Evolutionary conservation across 2,888 invertebrate genomes (phyloP).

Genomic region (Busseola fusca): DNA sequence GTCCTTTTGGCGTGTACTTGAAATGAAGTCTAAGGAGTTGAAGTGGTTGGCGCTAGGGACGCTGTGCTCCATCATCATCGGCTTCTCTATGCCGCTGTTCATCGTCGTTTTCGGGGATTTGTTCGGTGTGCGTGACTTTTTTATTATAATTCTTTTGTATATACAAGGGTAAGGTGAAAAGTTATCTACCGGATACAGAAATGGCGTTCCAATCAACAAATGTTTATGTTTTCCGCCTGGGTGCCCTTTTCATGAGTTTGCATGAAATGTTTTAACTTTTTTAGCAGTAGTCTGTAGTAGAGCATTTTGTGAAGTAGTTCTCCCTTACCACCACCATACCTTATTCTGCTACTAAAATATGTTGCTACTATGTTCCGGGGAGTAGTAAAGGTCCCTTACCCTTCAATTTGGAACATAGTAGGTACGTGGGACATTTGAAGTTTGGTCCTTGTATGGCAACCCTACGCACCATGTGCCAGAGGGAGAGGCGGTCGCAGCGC

Average conservation of each 20-base stretch:
- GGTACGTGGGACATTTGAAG: background rate
- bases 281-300: background rate
- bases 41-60: slow-evolving; percentile 88
- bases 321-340: background rate
- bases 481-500: too few species aligned
- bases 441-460: background rate
- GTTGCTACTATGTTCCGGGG: too few species aligned
- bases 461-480: background rate
- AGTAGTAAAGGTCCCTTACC: too few species aligned
- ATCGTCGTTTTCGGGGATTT: slow-evolving; percentile 92
- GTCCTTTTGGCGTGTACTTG: slow-evolving; percentile 84
- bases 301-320: background rate
- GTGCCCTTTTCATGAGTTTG: background rate
- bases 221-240: background rate
- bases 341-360: background rate
- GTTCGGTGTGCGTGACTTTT: slow-evolving; percentile 85
- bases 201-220: background rate
- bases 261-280: background rate
- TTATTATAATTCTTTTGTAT: background rate
- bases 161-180: background rate
- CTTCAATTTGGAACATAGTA: too few species aligned
- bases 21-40: slow-evolving; percentile 91
- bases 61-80: slow-evolving; percentile 89
- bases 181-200: background rate
- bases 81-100: slow-evolving; percentile 91